A percentile compares a stretch with the other conserved stretches of the same genome.
Conservation (phyloP, 1,140 invertebrate genomes). For the Panulirus ornatus region DNA sequence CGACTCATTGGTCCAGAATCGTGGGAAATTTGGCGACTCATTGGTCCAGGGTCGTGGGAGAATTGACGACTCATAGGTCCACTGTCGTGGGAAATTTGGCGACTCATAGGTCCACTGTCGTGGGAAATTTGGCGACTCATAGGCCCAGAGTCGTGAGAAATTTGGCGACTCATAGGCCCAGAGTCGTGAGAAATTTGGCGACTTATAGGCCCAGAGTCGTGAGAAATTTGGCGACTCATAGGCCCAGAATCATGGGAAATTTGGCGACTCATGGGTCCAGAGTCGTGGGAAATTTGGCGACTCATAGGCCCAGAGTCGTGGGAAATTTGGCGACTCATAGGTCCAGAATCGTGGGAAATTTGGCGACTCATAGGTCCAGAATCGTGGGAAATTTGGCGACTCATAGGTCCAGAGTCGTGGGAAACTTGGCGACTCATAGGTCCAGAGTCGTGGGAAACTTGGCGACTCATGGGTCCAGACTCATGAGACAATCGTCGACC, state of each 20-base stretch:
- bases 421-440: conserved; percentile 32
- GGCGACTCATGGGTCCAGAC: background rate
- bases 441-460: background rate
- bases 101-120: conserved; percentile 17
- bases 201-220: conserved; percentile 9
- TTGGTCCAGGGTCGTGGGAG: conserved; percentile 17
- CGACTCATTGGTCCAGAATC: background rate
- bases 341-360: conserved; percentile 40
- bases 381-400: conserved; percentile 20
- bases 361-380: conserved; percentile 38
- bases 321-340: conserved; percentile 37
- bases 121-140: conserved; percentile 37
- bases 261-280: conserved; percentile 38
- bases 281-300: conserved; percentile 35
- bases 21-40: conserved; percentile 17
- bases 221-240: conserved; percentile 20
- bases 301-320: conserved; percentile 23
- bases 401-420: conserved; percentile 19
- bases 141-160: conserved; percentile 8
- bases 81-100: conserved; percentile 34
- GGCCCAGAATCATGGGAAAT: conserved; percentile 31
- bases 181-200: conserved; percentile 38
- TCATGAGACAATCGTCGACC: conserved; percentile 24
- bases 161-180: conserved; percentile 35
- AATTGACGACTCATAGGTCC: conserved; percentile 37